phyloP scores from a whole-genome alignment of 2,113 vertebrate species.

The Nestor notabilis region DNA sequence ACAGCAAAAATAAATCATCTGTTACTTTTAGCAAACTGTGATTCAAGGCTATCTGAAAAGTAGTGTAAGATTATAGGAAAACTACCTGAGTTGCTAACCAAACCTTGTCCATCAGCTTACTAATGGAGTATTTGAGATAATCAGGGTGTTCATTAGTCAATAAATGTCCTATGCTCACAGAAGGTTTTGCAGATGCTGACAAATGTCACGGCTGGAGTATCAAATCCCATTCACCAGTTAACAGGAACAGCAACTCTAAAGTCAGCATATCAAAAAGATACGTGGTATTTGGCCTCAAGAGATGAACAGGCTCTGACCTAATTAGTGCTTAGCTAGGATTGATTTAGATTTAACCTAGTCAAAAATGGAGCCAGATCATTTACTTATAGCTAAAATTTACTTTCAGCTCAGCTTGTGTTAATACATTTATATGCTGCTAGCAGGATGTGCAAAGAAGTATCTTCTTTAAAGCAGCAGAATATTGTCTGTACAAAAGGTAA shows the following conservation, averaged over 20 bases:
- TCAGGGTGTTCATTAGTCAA: not conserved
- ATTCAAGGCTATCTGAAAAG: not conserved
- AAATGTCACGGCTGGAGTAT: accelerated
- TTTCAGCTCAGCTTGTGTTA: not conserved
- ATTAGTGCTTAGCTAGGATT: not conserved
- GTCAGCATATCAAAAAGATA: not conserved
- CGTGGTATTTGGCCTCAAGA: not conserved
- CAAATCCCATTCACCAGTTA: not conserved
- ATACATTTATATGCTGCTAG: not conserved
- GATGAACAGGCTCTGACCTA: not conserved
- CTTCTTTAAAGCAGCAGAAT: not conserved
- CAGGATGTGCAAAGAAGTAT: not conserved
- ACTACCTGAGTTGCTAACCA: not conserved
- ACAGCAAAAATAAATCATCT: conserved; percentile 5
- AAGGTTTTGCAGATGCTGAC: not conserved
- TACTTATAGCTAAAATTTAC: not conserved
- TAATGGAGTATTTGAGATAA: not conserved
- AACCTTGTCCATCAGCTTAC: not conserved
- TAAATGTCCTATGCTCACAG: not conserved
- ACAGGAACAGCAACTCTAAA: not conserved
- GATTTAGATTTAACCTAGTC: not conserved
- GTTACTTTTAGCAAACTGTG: not conserved
- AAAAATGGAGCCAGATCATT: not conserved
- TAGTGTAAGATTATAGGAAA: not conserved
- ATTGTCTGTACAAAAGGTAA: not conserved